These are phyloP conservation scores for Neopelma chrysocephalum DNA, from an alignment of 2,797 vertebrate genomes.

Conservation along the genomic window DNA sequence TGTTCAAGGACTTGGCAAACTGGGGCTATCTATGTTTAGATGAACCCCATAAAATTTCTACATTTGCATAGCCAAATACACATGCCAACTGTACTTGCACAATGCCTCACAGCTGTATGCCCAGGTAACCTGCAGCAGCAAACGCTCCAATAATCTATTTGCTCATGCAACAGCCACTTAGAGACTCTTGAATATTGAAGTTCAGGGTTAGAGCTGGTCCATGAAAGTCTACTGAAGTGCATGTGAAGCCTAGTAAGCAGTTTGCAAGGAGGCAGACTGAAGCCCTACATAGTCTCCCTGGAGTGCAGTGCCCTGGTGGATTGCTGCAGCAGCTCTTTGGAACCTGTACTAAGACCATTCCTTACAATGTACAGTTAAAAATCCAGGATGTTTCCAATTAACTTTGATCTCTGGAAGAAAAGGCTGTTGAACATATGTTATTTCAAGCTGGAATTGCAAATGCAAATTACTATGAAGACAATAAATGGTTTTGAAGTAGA, in stretches of 20 bases:
- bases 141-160: not conserved
- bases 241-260: not conserved
- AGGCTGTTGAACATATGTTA: not conserved
- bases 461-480: not conserved
- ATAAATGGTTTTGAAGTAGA: not conserved
- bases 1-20: not conserved
- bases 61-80: not conserved
- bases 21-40: not conserved
- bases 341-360: not conserved
- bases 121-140: not conserved
- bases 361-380: not conserved
- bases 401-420: not conserved
- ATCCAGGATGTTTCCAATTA: not conserved
- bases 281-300: not conserved
- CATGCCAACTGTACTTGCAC: not conserved
- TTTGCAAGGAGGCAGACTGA: not conserved
- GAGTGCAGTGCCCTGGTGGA: accelerated
- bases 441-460: not conserved
- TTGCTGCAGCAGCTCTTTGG: not conserved
- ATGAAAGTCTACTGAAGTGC: not conserved
- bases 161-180: not conserved
- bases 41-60: not conserved
- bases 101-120: not conserved
- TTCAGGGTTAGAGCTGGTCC: not conserved
- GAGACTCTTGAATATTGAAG: not conserved